phyloP scores from a whole-genome alignment of 35 echinoderm and acorn worm species.

The Stichopus chloronotus region DNA sequence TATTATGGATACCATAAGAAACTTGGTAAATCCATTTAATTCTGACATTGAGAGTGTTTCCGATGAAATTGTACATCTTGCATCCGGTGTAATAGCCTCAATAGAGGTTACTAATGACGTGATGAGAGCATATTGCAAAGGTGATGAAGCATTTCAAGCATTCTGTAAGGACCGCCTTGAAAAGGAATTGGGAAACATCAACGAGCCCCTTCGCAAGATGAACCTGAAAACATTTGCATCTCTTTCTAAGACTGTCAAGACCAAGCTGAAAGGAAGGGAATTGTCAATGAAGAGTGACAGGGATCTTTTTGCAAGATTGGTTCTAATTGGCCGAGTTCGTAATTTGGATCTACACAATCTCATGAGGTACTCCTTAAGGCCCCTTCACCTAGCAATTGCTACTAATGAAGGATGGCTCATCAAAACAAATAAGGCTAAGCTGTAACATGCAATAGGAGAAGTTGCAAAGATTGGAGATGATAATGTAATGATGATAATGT shows the following conservation, averaged over 20 bases:
- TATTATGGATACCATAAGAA: background rate
- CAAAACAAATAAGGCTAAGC: conserved; percentile 76
- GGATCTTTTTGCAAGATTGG: conserved; percentile 60
- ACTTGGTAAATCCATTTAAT: conserved; percentile 32
- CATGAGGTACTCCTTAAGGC: conserved; percentile 59
- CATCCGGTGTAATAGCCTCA: conserved; percentile 72
- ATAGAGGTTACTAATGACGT: conserved; percentile 53
- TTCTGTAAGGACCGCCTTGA: conserved; percentile 35
- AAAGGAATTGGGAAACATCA: conserved; percentile 1
- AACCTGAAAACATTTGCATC: conserved; percentile 54
- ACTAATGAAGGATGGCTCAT: conserved; percentile 70
- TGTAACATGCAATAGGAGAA: conserved; percentile 7
- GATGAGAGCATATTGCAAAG: conserved; percentile 41
- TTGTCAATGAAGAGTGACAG: conserved; percentile 55
- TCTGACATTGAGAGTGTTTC: conserved; percentile 29
- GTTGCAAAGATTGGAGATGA: conserved; percentile 11
- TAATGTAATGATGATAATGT: background rate
- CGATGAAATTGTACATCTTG: conserved; percentile 63
- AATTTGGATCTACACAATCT: conserved; percentile 69
- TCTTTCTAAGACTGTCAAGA: conserved; percentile 32
- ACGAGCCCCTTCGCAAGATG: conserved; percentile 36
- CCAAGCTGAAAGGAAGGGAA: conserved; percentile 55
- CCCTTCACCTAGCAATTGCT: conserved; percentile 39
- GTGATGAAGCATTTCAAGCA: conserved; percentile 52
- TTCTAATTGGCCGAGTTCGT: conserved; percentile 52